Evolutionary conservation across 2,113 vertebrate species (phyloP).

Genomic region (Gallinago jamesoni): DNA sequence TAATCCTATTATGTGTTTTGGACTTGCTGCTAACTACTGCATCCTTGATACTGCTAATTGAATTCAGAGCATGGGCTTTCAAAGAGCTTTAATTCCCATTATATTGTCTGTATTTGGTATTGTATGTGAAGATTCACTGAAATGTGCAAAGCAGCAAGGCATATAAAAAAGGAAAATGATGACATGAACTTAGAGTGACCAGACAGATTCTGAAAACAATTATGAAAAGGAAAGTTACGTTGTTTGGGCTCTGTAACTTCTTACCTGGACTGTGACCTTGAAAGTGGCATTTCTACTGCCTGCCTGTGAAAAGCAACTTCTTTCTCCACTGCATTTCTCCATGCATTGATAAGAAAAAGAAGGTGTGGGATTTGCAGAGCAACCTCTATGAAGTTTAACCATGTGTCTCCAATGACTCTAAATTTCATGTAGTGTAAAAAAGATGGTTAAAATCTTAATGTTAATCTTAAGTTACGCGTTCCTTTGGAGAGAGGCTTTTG

Average conservation of each 20-base stretch:
- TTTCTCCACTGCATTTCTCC: neutral
- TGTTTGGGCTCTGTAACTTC: neutral
- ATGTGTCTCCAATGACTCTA: neutral
- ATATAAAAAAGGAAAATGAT: constrained; percentile 5
- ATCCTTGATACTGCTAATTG: constrained; percentile 26
- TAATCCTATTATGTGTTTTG: neutral
- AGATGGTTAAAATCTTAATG: neutral
- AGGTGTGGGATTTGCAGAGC: neutral
- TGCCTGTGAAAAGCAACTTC: neutral
- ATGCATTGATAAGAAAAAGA: neutral
- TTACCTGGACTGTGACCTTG: constrained; percentile 6
- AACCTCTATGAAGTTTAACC: neutral
- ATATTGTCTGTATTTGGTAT: neutral
- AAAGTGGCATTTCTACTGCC: neutral
- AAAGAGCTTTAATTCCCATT: constrained; percentile 20
- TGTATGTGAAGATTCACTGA: constrained; percentile 30
- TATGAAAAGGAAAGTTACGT: neutral
- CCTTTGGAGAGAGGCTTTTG: neutral
- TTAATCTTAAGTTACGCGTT: neutral
- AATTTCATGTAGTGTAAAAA: neutral
- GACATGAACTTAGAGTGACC: neutral
- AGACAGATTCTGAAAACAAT: constrained; percentile 24
- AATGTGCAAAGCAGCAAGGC: constrained; percentile 18
- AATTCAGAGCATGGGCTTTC: neutral
- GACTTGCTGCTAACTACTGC: neutral